Evolutionary conservation across 2,797 vertebrate genomes (phyloP).

Genomic region (Percopsis omiscomaycus): DNA sequence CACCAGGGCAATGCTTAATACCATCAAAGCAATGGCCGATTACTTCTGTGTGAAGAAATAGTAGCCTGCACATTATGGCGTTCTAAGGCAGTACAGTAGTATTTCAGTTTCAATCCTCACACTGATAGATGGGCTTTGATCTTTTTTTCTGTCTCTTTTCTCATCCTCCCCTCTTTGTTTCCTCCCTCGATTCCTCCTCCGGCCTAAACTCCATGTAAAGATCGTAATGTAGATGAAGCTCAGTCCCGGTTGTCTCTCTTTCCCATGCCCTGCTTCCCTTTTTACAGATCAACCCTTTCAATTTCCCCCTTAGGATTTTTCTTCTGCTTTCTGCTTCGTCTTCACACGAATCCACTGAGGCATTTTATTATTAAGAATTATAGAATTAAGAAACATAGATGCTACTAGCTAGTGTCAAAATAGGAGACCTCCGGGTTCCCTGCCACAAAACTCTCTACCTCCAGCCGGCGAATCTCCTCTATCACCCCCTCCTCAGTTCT

Average conservation of each 20-base stretch:
- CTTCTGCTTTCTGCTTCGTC: too few species aligned
- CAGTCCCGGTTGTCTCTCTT: constrained; percentile 26
- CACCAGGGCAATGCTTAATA: constrained; percentile 53
- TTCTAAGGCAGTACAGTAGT: constrained; percentile 55
- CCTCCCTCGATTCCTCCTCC: constrained; percentile 14
- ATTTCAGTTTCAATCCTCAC: constrained; percentile 54
- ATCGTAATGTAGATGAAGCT: constrained; percentile 54
- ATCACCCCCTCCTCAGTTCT: too few species aligned
- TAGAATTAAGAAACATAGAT: too few species aligned
- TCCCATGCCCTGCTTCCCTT: not conserved
- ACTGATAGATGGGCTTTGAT: constrained; percentile 64
- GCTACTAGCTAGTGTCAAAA: too few species aligned
- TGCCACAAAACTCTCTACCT: too few species aligned
- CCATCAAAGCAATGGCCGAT: constrained; percentile 63
- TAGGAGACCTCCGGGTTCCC: too few species aligned
- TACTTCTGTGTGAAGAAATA: constrained; percentile 45
- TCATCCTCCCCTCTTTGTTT: constrained; percentile 12
- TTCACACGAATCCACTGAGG: too few species aligned
- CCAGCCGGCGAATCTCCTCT: too few species aligned
- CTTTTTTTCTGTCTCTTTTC: constrained; percentile 31
- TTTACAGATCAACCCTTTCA: constrained; percentile 17
- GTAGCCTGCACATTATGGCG: constrained; percentile 53
- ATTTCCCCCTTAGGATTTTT: too few species aligned
- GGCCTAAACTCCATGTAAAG: constrained; percentile 34
- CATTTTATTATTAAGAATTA: too few species aligned